phyloP scores from a whole-genome alignment of 1,140 invertebrate species.

The Rhyzopertha dominica region DNA sequence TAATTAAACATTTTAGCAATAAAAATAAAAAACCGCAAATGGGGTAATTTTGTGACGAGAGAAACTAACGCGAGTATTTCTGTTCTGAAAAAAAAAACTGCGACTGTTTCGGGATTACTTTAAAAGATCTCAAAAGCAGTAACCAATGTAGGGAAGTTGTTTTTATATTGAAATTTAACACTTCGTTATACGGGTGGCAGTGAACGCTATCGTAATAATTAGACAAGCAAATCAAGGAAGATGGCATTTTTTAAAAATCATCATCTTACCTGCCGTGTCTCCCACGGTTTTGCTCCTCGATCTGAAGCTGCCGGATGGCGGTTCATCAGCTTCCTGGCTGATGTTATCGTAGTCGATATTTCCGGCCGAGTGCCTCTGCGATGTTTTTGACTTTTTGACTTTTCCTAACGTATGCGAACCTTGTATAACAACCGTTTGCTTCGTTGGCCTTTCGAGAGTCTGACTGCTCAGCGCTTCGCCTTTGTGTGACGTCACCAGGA shows the following conservation, averaged over 20 bases:
- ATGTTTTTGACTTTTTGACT: slow-evolving; percentile 66
- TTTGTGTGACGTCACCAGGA: slow-evolving; percentile 45
- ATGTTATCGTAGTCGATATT: slow-evolving; percentile 79
- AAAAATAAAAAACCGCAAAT: too few species aligned
- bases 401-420: slow-evolving; percentile 68
- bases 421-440: slow-evolving; percentile 51
- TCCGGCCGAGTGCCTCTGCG: slow-evolving; percentile 83
- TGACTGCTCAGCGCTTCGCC: slow-evolving; percentile 39
- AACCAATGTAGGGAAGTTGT: too few species aligned
- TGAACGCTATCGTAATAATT: not conserved
- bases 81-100: too few species aligned
- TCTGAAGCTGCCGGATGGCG: slow-evolving; percentile 59
- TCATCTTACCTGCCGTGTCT: slow-evolving; percentile 64
- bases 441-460: slow-evolving; percentile 39
- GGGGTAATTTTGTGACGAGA: too few species aligned
- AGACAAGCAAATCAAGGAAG: too few species aligned
- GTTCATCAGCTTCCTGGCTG: slow-evolving; percentile 54
- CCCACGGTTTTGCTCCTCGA: slow-evolving; percentile 85
- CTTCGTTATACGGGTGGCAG: too few species aligned
- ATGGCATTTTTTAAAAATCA: not conserved
- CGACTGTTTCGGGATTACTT: too few species aligned
- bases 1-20: too few species aligned
- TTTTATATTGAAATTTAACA: too few species aligned
- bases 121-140: too few species aligned
- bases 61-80: too few species aligned